Evolutionary conservation across 1,140 invertebrate species (phyloP), one percentile per base, ranked within the genome.

Genomic region (Diorhabda elongata): DNA sequence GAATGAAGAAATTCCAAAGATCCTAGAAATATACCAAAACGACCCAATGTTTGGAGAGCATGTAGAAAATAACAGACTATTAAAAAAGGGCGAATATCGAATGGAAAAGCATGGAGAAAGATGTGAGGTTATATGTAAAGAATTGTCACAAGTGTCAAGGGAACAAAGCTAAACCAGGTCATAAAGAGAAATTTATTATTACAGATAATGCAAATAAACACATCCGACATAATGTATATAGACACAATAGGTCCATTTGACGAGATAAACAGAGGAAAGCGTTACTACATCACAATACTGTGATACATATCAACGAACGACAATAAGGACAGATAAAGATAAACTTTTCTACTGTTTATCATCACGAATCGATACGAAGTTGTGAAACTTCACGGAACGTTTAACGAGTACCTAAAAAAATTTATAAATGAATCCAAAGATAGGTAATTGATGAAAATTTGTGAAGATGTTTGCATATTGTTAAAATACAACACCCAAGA

Each of bases 321-420:
- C 42, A 42, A 57, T 69, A 1, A 47, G 67, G n/a, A 69, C 62
- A n/a, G 61, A 69, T 41, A 68, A 66, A 60, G 66, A n/a, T n/a
- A n/a, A n/a, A 63, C 64, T 64, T 58, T 11, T 8, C 44, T 44
- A 67, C 66, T 8, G 66, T 59, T 3, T 67, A 67, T 42, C 60
- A 67, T 47, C 64, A 59, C 44, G 42, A 63, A 63, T 64, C 3
- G 3, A 67, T 67, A 9, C 9, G 66, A 26, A 59, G 58, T 4
- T 67, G 66, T 44, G 66, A 63, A 63, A 11, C 44, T 44, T 62
- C 66, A 62, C 26, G 4, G 60, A 6, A 59, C 63, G 3, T 44
- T 67, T 5, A 64, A 67, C 52, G 58, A 64, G 47, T 67, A 64
- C 52, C 3, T 63, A 44, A 9, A 44, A 4, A 67, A 44, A 11